Evolutionary conservation across 64 coral and sea anemone species (phyloP), one percentile per base, ranked within the genome.

Genomic region (Pachyseris speciosa): DNA sequence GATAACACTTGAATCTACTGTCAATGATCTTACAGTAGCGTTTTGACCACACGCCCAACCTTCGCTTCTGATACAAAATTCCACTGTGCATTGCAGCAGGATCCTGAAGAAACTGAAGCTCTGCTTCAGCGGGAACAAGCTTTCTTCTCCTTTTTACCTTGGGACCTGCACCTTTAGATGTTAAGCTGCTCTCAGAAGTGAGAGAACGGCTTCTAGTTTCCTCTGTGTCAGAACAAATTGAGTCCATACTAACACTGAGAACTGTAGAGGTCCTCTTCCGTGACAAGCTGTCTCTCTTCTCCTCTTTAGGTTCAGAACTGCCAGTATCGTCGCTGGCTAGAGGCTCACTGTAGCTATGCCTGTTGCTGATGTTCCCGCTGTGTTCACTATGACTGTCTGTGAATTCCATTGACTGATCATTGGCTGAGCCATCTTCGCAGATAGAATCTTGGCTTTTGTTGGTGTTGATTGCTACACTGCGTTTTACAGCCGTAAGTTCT

Each of bases 1-100:
- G 94, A 52, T 95, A 98, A 66, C 96, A 94, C 20, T 64, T 75
- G 4, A 98, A 83, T 37, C 92, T 52, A 24, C 91, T 88, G 34
- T 92, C 78, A 36, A 98, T 51, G 64, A 98, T 94, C 66, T 98
- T 98, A 57, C 96, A 98, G 41, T 98, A 98, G 76, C 96, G 75
- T 44, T 94, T 94, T 7, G 89, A 91, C 92, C 92, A 94, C 41
- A 96, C 95, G 30, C 89, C 96, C 8, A 94, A 51, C 15, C 83
- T 90, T 30, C 96, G 87, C 20, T 95, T 98, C 86, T 98, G 96
- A 94, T 91, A 95, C 69, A 98, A 37, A 36, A 95, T 89, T 34
- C 96, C 96, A 92, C 96, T 95, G 43, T 98, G 96, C 51, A 78
- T 74, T 29, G 96, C 93, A 71, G 22, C n/a, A 25, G 86, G 37